phyloP scores from a whole-genome alignment of 2,797 vertebrate genomes.

The Clarias platycephalus region DNA sequence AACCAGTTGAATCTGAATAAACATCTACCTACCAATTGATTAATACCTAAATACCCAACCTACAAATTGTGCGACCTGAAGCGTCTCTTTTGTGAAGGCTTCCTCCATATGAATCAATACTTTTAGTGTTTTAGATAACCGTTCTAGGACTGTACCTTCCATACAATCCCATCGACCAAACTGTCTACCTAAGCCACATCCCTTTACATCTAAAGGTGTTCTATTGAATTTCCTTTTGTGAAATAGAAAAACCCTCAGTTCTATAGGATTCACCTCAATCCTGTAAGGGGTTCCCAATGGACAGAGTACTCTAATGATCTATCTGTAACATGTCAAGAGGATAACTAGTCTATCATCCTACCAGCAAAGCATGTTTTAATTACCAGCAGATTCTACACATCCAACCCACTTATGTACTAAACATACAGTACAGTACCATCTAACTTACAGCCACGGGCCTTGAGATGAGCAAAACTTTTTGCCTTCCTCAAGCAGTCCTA shows the following conservation, averaged over 20 bases:
- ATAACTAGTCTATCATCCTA: neutral
- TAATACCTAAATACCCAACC: neutral
- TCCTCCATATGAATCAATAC: neutral
- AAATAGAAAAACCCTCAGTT: neutral
- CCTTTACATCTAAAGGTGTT: neutral
- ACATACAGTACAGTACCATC: neutral
- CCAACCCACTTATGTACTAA: neutral
- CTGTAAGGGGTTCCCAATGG: neutral
- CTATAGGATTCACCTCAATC: neutral
- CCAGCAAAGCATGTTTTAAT: neutral
- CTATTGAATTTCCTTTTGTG: neutral
- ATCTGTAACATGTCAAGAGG: neutral
- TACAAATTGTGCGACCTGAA: neutral
- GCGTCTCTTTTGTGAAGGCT: neutral
- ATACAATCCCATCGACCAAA: neutral
- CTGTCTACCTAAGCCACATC: neutral
- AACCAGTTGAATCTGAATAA: neutral
- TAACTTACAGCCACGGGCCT: neutral
- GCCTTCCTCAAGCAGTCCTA: neutral
- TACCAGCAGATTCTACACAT: neutral
- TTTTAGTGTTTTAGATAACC: neutral
- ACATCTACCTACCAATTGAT: neutral
- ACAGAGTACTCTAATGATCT: neutral
- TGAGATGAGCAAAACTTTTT: neutral
- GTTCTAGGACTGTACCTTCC: neutral